phyloP scores from a whole-genome alignment of 1,140 invertebrate species.

The Battus philenor region DNA sequence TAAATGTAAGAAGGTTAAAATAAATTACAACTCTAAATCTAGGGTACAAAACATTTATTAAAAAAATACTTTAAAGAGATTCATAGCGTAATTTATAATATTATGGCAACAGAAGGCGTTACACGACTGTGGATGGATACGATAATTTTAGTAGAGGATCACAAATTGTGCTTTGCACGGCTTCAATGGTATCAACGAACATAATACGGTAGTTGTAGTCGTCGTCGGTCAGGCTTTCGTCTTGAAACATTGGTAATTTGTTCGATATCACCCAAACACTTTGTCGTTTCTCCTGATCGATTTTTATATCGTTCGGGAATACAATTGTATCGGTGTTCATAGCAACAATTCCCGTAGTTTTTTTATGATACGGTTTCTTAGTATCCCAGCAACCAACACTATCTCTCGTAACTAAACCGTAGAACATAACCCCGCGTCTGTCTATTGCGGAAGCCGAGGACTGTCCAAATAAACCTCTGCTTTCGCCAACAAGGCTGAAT shows the following conservation, averaged over 20 bases:
- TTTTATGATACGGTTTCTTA: constrained; percentile 80
- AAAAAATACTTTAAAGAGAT: background rate
- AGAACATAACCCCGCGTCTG: constrained; percentile 84
- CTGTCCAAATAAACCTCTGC: constrained; percentile 80
- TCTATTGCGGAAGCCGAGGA: constrained; percentile 84
- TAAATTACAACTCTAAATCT: too few species aligned
- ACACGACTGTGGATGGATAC: constrained; percentile 9
- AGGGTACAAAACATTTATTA: too few species aligned
- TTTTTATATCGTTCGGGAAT: constrained; percentile 87
- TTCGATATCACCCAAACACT: constrained; percentile 87
- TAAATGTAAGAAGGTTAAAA: too few species aligned
- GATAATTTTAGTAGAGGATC: constrained; percentile 70
- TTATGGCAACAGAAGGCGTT: constrained; percentile 19
- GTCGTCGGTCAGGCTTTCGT: constrained; percentile 76
- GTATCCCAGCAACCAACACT: constrained; percentile 88
- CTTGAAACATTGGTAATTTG: constrained; percentile 82
- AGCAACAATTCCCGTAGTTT: constrained; percentile 79
- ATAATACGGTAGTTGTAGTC: constrained; percentile 85
- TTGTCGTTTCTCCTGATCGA: constrained; percentile 82
- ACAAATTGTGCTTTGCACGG: constrained; percentile 81
- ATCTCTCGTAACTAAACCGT: constrained; percentile 84
- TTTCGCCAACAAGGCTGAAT: constrained; percentile 80
- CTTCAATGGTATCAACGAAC: constrained; percentile 77
- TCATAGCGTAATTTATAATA: background rate
- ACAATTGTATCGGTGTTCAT: constrained; percentile 78